Conservation (phyloP, 2,888 invertebrate species). For the Yponomeuta cagnagella region DNA sequence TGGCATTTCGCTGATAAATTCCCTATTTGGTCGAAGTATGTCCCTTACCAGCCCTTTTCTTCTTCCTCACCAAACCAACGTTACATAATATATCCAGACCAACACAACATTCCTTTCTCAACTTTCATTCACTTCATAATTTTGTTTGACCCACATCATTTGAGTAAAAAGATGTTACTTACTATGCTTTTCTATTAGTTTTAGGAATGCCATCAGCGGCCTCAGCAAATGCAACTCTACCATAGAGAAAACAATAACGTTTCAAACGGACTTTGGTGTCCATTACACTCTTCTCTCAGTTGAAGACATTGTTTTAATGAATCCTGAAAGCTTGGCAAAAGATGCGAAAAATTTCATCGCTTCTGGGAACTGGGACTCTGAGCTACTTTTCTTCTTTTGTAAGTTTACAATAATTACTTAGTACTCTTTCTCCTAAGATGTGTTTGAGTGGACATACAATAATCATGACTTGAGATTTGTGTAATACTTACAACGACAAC, state of each 20-base stretch:
- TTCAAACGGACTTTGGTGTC: conserved; percentile 55
- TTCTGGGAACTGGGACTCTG: conserved; percentile 32
- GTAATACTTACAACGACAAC: background rate
- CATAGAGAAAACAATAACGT: conserved; percentile 30
- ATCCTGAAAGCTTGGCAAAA: conserved; percentile 25
- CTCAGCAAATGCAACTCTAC: conserved; percentile 36
- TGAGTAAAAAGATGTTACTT: too few relatives aligned
- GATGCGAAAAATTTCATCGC: conserved; percentile 43
- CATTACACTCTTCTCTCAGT: conserved; percentile 48
- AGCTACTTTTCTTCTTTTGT: conserved; percentile 42
- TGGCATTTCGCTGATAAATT: background rate
- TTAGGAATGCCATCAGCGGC: conserved; percentile 42
- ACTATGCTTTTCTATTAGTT: conserved; percentile 30
- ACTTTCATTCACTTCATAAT: too few relatives aligned
- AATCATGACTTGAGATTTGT: background rate
- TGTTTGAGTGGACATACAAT: too few relatives aligned
- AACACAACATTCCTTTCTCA: too few relatives aligned
- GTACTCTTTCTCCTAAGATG: too few relatives aligned
- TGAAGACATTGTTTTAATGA: conserved; percentile 45
- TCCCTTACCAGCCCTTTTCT: too few relatives aligned
- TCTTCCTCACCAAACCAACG: too few relatives aligned
- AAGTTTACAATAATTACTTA: conserved; percentile 20
- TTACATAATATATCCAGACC: too few relatives aligned
- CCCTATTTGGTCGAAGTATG: too few relatives aligned
- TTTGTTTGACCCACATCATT: too few relatives aligned